phyloP scores from a whole-genome alignment of 2,888 invertebrate genomes.

The Trisateles emortualis region DNA sequence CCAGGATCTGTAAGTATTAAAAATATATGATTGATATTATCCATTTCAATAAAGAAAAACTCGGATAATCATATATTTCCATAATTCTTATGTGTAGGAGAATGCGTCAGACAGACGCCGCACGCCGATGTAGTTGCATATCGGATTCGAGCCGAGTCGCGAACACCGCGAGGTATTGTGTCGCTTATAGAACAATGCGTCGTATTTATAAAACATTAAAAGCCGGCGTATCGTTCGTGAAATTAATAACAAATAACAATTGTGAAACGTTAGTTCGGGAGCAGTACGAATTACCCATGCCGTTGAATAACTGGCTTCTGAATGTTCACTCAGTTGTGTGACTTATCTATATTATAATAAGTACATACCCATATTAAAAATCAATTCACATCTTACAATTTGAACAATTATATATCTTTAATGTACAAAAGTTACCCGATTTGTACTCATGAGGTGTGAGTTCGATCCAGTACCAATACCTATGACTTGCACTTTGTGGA shows the following conservation, averaged over 20 bases:
- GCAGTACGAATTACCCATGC: slow-evolving; percentile 82
- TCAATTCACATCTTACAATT: too few species aligned
- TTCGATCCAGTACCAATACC: too few species aligned
- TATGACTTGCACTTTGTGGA: too few species aligned
- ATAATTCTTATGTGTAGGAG: slow-evolving; percentile 52
- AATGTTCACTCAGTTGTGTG: slow-evolving; percentile 39
- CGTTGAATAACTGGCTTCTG: slow-evolving; percentile 70
- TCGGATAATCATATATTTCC: slow-evolving; percentile 39
- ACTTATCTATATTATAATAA: slow-evolving; percentile 7
- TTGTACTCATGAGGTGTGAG: too few species aligned
- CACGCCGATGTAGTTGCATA: slow-evolving; percentile 66
- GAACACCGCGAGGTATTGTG: slow-evolving; percentile 82
- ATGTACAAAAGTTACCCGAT: too few species aligned
- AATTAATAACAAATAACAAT: slow-evolving; percentile 87
- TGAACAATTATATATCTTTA: too few species aligned
- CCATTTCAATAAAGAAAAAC: not conserved
- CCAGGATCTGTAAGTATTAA: too few species aligned
- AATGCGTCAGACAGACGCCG: slow-evolving; percentile 72
- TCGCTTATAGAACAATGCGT: slow-evolving; percentile 85
- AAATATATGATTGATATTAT: too few species aligned
- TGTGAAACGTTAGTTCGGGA: slow-evolving; percentile 85
- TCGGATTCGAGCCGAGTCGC: slow-evolving; percentile 75
- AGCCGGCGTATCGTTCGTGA: slow-evolving; percentile 85
- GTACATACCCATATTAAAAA: not conserved
- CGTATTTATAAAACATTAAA: slow-evolving; percentile 87